These are phyloP conservation scores for Callimorpha dominula DNA, from an alignment of 2,888 invertebrate genomes.

Conservation along the genomic window DNA sequence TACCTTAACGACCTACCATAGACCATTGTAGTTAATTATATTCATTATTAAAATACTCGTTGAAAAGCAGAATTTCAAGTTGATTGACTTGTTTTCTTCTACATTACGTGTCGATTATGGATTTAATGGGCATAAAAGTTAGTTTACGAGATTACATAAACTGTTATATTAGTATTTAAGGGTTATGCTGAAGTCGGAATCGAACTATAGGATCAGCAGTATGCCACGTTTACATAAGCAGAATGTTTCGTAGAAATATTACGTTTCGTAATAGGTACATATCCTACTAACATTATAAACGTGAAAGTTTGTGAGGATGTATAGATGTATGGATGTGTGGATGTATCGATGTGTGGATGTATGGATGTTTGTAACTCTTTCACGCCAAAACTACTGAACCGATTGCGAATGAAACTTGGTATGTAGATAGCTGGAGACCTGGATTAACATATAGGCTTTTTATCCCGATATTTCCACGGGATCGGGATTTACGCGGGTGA, in stretches of 20 bases:
- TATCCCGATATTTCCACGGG: no score
- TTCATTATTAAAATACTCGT: not conserved
- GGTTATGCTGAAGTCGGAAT: not conserved
- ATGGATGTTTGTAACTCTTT: no score
- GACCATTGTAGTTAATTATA: not conserved
- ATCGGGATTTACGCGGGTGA: no score
- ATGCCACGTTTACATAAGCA: not conserved
- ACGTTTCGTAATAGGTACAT: not conserved
- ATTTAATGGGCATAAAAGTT: not conserved
- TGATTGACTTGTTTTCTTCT: conserved; percentile 6
- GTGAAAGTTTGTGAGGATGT: no score
- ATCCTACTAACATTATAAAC: no score
- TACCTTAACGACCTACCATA: not conserved
- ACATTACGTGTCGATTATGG: conserved; percentile 3
- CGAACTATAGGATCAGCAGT: not conserved
- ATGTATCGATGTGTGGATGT: no score
- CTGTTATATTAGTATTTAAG: not conserved
- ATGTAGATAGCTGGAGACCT: no score
- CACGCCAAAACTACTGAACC: no score
- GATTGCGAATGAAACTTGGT: no score
- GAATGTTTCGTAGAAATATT: not conserved
- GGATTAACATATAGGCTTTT: no score
- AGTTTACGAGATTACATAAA: not conserved
- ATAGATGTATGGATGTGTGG: no score
- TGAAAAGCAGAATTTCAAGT: not conserved